phyloP scores from a whole-genome alignment of 2,797 vertebrate species.

The Acanthiza pusilla region DNA sequence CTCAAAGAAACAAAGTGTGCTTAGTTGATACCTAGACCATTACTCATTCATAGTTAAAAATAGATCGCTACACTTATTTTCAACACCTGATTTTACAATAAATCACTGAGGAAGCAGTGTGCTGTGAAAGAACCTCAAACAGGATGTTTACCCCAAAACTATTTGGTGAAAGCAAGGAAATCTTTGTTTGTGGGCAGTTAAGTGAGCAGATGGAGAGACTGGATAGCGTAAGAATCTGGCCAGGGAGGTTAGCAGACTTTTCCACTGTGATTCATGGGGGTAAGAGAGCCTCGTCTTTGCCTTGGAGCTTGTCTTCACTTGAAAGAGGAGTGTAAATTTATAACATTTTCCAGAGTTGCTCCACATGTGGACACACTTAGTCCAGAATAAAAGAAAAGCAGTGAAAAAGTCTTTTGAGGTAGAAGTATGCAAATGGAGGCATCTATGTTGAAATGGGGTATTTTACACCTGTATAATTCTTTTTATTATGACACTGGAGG shows the following conservation, averaged over 20 bases:
- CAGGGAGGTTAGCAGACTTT: not conserved
- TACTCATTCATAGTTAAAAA: not conserved
- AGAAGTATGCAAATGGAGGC: not conserved
- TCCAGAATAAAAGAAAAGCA: not conserved
- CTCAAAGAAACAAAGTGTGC: not conserved
- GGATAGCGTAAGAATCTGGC: not conserved
- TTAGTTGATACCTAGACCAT: not conserved
- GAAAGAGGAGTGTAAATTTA: not conserved
- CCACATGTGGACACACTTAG: not conserved
- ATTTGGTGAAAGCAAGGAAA: not conserved
- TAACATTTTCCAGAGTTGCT: not conserved
- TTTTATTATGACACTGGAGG: not conserved
- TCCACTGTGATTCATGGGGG: not conserved
- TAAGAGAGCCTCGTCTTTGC: not conserved
- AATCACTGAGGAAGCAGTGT: not conserved
- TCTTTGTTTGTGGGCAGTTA: not conserved
- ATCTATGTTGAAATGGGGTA: not conserved
- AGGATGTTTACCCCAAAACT: not conserved
- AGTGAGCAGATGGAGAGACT: not conserved
- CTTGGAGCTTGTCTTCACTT: conserved; percentile 6
- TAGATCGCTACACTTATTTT: not conserved
- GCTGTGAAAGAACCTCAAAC: not conserved
- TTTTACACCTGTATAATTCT: not conserved
- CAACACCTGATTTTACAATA: not conserved
- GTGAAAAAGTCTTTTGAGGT: not conserved